Percentiles rank a stretch among this genome's conserved stretches.
Conservation (phyloP, 1,140 invertebrate genomes). For the Drosophila lacteicornis region DNA sequence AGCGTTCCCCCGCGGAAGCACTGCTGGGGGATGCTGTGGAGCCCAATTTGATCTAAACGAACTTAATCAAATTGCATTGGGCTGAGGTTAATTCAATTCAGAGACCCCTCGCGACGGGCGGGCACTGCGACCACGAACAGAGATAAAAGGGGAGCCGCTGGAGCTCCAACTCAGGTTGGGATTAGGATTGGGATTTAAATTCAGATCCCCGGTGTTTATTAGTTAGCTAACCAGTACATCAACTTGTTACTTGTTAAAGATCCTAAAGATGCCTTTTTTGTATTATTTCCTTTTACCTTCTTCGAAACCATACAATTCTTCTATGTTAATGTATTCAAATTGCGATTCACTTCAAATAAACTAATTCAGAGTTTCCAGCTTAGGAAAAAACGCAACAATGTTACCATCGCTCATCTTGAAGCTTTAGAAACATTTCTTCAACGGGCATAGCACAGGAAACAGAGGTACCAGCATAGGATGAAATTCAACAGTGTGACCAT, state of each 20-base stretch:
- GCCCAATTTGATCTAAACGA: slow-evolving; percentile 38
- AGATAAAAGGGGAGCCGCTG: slow-evolving; percentile 15
- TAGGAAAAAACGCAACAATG: not conserved
- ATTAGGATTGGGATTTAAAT: not conserved
- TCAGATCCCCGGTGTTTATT: not conserved
- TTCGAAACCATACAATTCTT: no score
- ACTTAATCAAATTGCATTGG: slow-evolving; percentile 43
- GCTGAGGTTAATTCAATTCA: slow-evolving; percentile 28
- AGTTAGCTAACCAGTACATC: no score
- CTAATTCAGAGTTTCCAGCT: not conserved
- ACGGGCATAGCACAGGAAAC: no score
- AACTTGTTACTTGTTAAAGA: no score
- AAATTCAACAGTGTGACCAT: slow-evolving; percentile 12
- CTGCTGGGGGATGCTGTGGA: slow-evolving; percentile 25
- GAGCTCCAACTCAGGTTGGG: not conserved
- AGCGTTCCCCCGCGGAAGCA: not conserved
- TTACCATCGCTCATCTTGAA: no score
- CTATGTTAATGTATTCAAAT: not conserved
- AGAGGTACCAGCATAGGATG: not conserved
- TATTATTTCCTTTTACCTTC: no score
- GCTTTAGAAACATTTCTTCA: no score
- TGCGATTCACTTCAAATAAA: no score
- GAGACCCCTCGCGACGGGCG: slow-evolving; percentile 1
- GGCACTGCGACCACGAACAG: not conserved
- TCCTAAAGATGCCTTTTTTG: no score